A percentile compares a stretch with the other conserved stretches of the same genome.
Evolutionary conservation across 2,797 vertebrate species (phyloP).

Genomic region (Benthosema pterotum): DNA sequence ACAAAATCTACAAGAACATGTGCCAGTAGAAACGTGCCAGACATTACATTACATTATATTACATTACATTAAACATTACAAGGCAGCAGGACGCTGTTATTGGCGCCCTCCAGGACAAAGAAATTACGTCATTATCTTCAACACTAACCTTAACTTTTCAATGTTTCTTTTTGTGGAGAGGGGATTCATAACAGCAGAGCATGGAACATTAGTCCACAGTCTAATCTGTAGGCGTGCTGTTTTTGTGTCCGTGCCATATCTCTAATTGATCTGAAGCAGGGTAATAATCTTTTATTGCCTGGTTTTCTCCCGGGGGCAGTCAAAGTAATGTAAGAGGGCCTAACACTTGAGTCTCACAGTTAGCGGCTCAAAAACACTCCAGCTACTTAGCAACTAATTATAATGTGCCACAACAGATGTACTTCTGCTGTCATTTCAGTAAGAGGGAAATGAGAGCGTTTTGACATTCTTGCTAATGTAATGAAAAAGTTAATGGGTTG

Average conservation of each 20-base stretch:
- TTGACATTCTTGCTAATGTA: constrained; percentile 8
- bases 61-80: too few species aligned
- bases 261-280: constrained; percentile 50
- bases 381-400: constrained; percentile 40
- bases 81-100: background rate
- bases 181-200: constrained; percentile 4
- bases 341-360: constrained; percentile 38
- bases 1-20: too few species aligned
- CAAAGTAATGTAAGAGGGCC: constrained; percentile 19
- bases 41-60: too few species aligned
- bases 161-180: background rate
- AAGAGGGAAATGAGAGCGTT: constrained; percentile 15
- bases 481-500: constrained; percentile 8
- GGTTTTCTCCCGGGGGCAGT: constrained; percentile 32
- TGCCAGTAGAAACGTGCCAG: too few species aligned
- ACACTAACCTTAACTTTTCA: constrained; percentile 23
- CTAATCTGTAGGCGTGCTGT: constrained; percentile 37
- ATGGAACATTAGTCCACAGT: constrained; percentile 38
- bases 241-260: constrained; percentile 31
- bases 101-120: background rate
- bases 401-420: constrained; percentile 32
- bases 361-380: constrained; percentile 22
- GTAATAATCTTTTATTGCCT: constrained; percentile 59
- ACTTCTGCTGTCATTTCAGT: constrained; percentile 28
- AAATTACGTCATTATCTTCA: constrained; percentile 8